Percentiles rank a stretch among this genome's conserved stretches.
Conservation (phyloP, 2,888 invertebrate species). For the Folsomia manolachei region DNA sequence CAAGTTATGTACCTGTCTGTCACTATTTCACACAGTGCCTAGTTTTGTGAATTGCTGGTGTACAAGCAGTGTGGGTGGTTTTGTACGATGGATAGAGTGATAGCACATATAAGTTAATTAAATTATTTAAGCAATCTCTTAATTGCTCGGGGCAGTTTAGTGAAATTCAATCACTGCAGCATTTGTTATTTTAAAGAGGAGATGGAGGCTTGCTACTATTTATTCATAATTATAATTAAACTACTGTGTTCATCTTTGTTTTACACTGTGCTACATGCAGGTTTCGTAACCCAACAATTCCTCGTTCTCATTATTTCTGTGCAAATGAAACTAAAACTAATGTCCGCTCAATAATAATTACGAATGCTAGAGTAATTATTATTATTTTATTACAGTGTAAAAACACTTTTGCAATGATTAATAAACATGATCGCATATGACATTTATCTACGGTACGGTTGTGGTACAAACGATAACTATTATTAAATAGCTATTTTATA, state of each 20-base stretch:
- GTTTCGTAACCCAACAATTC: neutral
- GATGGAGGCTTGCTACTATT: neutral
- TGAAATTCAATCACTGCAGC: neutral
- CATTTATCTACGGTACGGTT: too few relatives aligned
- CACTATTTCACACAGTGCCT: neutral
- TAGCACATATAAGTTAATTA: neutral
- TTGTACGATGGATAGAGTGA: too few relatives aligned
- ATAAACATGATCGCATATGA: too few relatives aligned
- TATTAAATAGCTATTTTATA: too few relatives aligned
- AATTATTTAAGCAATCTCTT: neutral
- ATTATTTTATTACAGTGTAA: too few relatives aligned
- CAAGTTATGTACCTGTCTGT: neutral
- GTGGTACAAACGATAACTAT: too few relatives aligned
- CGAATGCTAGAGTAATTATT: too few relatives aligned
- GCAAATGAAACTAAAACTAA: too few relatives aligned
- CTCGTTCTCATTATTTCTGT: too few relatives aligned
- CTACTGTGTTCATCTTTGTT: neutral
- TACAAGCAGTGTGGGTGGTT: neutral
- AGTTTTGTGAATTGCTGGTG: too few relatives aligned
- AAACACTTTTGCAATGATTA: too few relatives aligned
- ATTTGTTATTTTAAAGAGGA: neutral
- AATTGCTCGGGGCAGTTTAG: neutral
- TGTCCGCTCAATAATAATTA: neutral
- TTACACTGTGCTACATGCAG: neutral
- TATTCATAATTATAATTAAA: neutral